A percentile compares a stretch with the other conserved stretches of the same genome.
Conservation (phyloP, 2,113 vertebrate genomes). For the Ancistrus triradiatus region DNA sequence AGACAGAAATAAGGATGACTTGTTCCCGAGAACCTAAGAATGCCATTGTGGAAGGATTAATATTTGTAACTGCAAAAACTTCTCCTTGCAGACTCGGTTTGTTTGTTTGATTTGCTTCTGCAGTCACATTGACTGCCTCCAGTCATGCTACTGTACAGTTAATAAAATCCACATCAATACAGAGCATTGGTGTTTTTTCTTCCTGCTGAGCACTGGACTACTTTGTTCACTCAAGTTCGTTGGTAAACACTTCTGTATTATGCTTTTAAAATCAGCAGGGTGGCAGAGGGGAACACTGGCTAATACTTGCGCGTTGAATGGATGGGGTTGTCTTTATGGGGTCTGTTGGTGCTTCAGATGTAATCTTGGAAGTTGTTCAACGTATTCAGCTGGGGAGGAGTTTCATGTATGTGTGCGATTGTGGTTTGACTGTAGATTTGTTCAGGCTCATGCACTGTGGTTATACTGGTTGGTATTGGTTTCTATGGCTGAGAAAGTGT, state of each 20-base stretch:
- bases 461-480: constrained; percentile 37
- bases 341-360: too few species aligned
- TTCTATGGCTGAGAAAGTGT: constrained; percentile 34
- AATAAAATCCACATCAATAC: constrained; percentile 39
- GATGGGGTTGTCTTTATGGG: constrained; percentile 18
- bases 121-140: constrained; percentile 35
- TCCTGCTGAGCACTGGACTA: constrained; percentile 37
- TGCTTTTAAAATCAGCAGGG: constrained; percentile 26
- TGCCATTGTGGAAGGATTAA: constrained; percentile 10
- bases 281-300: constrained; percentile 3
- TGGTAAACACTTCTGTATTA: constrained; percentile 31
- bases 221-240: constrained; percentile 6
- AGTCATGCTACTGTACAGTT: constrained; percentile 42
- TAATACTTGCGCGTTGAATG: constrained; percentile 3
- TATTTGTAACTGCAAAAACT: constrained; percentile 25
- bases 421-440: constrained; percentile 29
- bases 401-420: constrained; percentile 28
- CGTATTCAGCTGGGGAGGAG: constrained; percentile 5
- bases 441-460: constrained; percentile 35
- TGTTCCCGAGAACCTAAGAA: constrained; percentile 10
- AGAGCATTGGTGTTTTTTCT: constrained; percentile 27
- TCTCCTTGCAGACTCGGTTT: constrained; percentile 26
- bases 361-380: constrained; percentile 37
- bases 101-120: constrained; percentile 40
- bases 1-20: constrained; percentile 24